These are phyloP conservation scores for Pseudococcus viburni DNA, from an alignment of 2,888 invertebrate genomes.

Conservation along the genomic window DNA sequence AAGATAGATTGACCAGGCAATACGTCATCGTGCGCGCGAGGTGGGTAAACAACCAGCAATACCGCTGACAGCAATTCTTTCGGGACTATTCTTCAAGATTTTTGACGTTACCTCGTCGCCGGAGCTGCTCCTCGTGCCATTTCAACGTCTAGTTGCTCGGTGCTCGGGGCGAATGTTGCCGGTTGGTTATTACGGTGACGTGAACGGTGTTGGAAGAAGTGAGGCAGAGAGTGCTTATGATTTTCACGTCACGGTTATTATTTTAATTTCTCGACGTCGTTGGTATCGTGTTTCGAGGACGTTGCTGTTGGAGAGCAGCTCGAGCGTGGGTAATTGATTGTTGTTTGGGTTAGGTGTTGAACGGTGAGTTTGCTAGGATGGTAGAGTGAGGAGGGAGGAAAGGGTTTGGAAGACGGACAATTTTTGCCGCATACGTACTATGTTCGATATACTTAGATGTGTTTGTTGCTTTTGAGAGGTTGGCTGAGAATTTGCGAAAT, in stretches of 20 bases:
- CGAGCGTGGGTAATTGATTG: conserved; percentile 6
- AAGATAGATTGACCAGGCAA: conserved; percentile 59
- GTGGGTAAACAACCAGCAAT: conserved; percentile 10
- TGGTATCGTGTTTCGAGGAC: conserved; percentile 17
- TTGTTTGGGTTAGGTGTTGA: neutral
- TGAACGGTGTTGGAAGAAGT: neutral
- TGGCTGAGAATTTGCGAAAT: too few species aligned
- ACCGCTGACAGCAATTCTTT: conserved; percentile 62
- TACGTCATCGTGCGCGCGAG: conserved; percentile 49
- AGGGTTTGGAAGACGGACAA: too few species aligned
- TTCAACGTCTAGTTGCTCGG: neutral
- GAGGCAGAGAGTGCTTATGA: neutral
- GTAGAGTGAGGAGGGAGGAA: too few species aligned
- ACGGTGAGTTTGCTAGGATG: too few species aligned
- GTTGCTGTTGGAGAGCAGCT: neutral
- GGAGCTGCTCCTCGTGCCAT: neutral
- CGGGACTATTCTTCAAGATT: conserved; percentile 60
- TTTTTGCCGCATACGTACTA: too few species aligned
- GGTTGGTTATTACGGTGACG: neutral
- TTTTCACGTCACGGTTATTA: conserved; percentile 40
- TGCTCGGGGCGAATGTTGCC: neutral
- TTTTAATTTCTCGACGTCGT: conserved; percentile 26
- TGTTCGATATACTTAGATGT: too few species aligned
- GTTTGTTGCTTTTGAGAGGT: too few species aligned
- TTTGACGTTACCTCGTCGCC: conserved; percentile 8